Evolutionary conservation across 2,113 vertebrate genomes (phyloP).

Genomic region (Bujurquina vittata): DNA sequence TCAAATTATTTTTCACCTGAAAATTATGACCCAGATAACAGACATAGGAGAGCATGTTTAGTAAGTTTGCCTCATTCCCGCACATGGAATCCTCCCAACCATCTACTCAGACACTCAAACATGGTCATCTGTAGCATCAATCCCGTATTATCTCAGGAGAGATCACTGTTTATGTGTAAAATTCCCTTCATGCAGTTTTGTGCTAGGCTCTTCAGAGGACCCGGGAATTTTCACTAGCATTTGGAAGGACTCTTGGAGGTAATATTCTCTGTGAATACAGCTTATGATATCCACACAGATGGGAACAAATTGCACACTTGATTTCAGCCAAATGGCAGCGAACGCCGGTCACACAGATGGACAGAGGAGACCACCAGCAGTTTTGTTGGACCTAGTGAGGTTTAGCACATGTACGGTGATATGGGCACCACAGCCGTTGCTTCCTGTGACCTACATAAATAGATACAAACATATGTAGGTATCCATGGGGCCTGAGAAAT

Average conservation of each 20-base stretch:
- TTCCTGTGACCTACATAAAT: not conserved
- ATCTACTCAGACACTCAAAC: not conserved
- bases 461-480: not conserved
- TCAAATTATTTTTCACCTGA: not conserved
- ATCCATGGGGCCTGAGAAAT: not conserved
- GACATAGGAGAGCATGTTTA: not conserved
- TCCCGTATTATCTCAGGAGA: not conserved
- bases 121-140: not conserved
- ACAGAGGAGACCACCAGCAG: conserved; percentile 5
- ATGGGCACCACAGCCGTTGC: not conserved
- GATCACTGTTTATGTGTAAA: not conserved
- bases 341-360: not conserved
- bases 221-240: not conserved
- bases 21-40: not conserved
- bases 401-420: not conserved
- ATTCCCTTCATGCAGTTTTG: not conserved
- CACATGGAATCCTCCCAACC: not conserved
- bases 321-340: not conserved
- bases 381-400: not conserved
- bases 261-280: not conserved
- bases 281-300: not conserved
- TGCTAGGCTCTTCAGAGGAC: not conserved
- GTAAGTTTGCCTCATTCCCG: not conserved
- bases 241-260: not conserved
- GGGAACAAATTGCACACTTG: not conserved